Percentiles rank a stretch among this genome's conserved stretches.
Evolutionary conservation across 2,113 vertebrate species (phyloP).

Genomic region (Galbula dea): DNA sequence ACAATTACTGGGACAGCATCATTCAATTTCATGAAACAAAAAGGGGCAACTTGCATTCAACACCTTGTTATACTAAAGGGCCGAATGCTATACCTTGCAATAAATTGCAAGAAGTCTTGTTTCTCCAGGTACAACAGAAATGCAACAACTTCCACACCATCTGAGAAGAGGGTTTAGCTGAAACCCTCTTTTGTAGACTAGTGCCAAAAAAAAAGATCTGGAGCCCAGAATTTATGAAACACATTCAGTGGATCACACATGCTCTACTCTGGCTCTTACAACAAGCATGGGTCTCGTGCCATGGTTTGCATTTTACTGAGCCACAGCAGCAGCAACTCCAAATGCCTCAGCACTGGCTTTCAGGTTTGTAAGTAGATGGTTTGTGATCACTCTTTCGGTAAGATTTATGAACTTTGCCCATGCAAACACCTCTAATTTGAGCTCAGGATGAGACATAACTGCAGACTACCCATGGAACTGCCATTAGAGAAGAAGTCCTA

Average conservation of each 20-base stretch:
- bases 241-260: not conserved
- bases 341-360: not conserved
- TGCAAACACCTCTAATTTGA: not conserved
- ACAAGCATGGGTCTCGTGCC: not conserved
- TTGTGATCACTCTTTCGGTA: not conserved
- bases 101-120: not conserved
- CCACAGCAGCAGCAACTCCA: not conserved
- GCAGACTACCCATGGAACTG: not conserved
- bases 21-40: not conserved
- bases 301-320: not conserved
- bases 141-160: not conserved
- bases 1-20: not conserved
- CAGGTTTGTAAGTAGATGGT: not conserved
- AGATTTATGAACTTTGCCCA: not conserved
- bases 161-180: not conserved
- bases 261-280: not conserved
- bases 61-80: not conserved
- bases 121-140: not conserved
- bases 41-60: not conserved
- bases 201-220: not conserved
- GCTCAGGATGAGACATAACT: not conserved
- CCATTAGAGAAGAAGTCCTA: not conserved
- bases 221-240: not conserved
- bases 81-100: not conserved
- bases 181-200: not conserved